phyloP scores from a whole-genome alignment of 2,113 vertebrate species.

The Crocuta crocuta region DNA sequence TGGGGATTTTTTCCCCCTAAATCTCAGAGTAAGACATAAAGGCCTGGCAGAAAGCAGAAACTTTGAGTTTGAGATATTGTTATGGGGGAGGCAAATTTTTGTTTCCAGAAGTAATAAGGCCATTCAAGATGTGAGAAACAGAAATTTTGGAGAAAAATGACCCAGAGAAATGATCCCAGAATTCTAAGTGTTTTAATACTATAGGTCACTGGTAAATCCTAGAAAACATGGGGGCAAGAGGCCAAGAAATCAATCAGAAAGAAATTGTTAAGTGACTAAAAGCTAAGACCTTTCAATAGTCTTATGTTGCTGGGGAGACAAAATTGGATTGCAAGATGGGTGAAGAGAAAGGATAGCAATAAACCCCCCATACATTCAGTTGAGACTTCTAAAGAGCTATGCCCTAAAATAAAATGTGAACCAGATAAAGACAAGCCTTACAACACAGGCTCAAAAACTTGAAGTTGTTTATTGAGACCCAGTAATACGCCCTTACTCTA shows the following conservation, averaged over 20 bases:
- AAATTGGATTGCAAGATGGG: neutral
- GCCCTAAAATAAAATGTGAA: neutral
- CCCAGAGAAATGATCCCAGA: neutral
- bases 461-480: neutral
- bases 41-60: neutral
- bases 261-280: constrained; percentile 7
- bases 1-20: neutral
- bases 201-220: neutral
- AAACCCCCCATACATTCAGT: neutral
- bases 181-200: neutral
- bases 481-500: neutral
- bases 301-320: neutral
- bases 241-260: constrained; percentile 35
- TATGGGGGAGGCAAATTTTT: neutral
- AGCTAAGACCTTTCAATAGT: neutral
- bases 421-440: neutral
- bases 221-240: neutral
- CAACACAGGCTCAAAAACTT: neutral
- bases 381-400: neutral
- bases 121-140: neutral
- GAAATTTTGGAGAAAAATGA: neutral
- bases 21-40: neutral
- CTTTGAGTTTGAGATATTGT: neutral
- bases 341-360: neutral
- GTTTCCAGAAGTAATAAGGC: neutral